Evolutionary conservation across 2,888 invertebrate species (phyloP), one percentile per base, ranked within the genome.

Genomic region (Heliconius ethilla): DNA sequence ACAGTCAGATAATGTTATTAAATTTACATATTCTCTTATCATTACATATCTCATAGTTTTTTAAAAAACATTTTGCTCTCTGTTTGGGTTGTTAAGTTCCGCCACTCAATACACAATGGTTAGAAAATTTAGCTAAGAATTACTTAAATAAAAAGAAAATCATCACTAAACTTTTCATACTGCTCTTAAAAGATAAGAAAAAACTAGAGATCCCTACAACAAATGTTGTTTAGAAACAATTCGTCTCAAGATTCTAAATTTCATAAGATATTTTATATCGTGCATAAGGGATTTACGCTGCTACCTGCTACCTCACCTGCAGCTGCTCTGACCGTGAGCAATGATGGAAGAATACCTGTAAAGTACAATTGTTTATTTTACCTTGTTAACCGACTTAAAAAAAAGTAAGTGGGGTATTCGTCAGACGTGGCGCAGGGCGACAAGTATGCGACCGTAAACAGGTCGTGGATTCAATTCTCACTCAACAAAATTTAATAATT

Each of bases 291-390:
- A 81, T 81, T 81, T 79, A 77, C 80, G 45, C 80, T 59, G 82
- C 75, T 70, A 81, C 6, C 27, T 27, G 27, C 27, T 83, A 81
- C 79, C 75, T 82, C 82, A 81, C 79, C 75, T 78, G 80, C 82
- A 83, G 80, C 80, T 82, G 82, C 40, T 66, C 75, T 66, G 77
- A 79, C 78, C 78, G 70, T 82, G 81, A 82, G 76, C 75, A 69
- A 80, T 83, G 79, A 78, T 69, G 72, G 51, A 76, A 76, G 69
- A 45, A 78, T 79, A 78, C 76, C 78, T 66, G 45, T 75, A 81
- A 80, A 75, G 73, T 79, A 70, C 59, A 27, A 27, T 63, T 65
- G 45, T 63, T 72, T 73, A 65, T 51, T 7, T 18, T 73, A 73
- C 66, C 55, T 73, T 51, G 4, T 59, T 76, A 51, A 29, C 18